These are phyloP conservation scores for Listronotus oregonensis DNA, from an alignment of 1,140 invertebrate genomes.

Conservation along the genomic window DNA sequence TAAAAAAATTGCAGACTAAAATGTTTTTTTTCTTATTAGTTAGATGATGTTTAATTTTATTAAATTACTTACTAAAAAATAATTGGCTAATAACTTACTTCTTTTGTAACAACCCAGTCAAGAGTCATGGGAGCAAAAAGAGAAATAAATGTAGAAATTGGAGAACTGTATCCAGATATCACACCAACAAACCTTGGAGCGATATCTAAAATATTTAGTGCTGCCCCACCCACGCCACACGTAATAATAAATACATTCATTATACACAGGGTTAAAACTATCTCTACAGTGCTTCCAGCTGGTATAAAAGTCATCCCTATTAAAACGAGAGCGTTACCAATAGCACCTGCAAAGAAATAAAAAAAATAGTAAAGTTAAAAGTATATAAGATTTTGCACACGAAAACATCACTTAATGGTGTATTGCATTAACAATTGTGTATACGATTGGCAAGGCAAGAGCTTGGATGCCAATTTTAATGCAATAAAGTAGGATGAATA, in stretches of 20 bases:
- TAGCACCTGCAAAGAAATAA: background rate
- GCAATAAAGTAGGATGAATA: too few relatives aligned
- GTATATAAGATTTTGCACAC: too few relatives aligned
- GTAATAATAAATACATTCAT: background rate
- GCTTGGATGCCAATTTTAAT: too few relatives aligned
- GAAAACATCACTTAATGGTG: too few relatives aligned
- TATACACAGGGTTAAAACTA: background rate
- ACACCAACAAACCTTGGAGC: conserved; percentile 2
- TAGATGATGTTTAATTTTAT: too few relatives aligned
- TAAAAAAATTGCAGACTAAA: too few relatives aligned
- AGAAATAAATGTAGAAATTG: background rate
- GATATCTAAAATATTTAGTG: background rate
- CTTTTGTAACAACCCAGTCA: background rate
- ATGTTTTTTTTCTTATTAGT: too few relatives aligned
- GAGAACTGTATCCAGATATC: background rate
- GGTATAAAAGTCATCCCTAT: background rate
- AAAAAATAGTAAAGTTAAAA: too few relatives aligned
- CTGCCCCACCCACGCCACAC: background rate
- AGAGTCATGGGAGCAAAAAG: background rate
- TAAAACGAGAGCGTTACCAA: background rate
- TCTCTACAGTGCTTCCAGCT: background rate
- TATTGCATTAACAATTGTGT: too few relatives aligned
- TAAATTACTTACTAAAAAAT: too few relatives aligned
- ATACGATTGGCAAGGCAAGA: too few relatives aligned
- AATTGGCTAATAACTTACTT: background rate